Evolutionary conservation across 2,888 invertebrate genomes (phyloP).

Genomic region (Thyatira batis): DNA sequence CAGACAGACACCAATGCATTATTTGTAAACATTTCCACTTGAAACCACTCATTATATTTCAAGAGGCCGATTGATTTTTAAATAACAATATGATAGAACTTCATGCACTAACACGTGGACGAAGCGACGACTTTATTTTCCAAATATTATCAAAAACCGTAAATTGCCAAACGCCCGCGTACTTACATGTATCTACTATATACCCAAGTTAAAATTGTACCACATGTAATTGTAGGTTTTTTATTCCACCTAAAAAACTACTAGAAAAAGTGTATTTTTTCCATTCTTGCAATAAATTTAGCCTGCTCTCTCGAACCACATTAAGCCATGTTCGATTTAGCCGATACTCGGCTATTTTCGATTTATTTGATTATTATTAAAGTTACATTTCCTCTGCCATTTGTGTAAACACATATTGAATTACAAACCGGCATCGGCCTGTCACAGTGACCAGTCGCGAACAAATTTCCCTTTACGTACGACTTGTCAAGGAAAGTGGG

Average conservation of each 20-base stretch:
- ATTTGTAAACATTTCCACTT: constrained; percentile 32
- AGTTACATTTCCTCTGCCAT: constrained; percentile 10
- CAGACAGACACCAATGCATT: constrained; percentile 36
- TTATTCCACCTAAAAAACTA: no score
- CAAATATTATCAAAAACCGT: no score
- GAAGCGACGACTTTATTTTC: no score
- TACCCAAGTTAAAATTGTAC: no score
- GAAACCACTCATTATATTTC: constrained; percentile 4
- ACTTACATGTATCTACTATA: no score
- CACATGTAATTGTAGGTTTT: no score
- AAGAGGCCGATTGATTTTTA: not conserved
- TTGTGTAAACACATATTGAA: constrained; percentile 32
- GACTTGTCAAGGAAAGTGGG: constrained; percentile 70
- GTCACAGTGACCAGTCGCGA: constrained; percentile 44
- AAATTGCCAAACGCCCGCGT: no score
- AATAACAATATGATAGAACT: not conserved
- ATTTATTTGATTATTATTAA: not conserved
- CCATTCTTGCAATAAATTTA: no score
- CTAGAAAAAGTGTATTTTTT: no score
- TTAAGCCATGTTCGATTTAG: no score
- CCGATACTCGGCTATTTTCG: not conserved
- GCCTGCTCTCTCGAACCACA: not conserved
- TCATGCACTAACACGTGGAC: no score
- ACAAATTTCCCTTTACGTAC: constrained; percentile 68
- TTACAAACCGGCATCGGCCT: constrained; percentile 29